Base-by-base conservation (phyloP, 92 coral and sea anemone species). In the Siderastrea siderea region DNA sequence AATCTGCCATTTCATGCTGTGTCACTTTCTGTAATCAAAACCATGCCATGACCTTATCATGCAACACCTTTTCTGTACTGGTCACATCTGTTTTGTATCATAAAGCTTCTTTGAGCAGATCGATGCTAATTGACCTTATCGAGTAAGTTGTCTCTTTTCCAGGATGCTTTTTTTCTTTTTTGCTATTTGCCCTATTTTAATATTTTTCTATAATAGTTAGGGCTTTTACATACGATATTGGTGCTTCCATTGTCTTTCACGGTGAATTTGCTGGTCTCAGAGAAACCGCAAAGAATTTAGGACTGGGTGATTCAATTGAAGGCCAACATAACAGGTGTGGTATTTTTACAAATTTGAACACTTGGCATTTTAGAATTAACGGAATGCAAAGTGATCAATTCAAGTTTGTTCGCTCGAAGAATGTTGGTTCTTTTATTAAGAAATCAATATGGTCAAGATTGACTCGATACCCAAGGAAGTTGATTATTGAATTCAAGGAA, bases 221-320 rank as follows among this genome's bases (percentile, higher is more conserved):
- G 6, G 55, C 55, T 71, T 3, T 47, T 60, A 14, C 15, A 17
- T 55, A 5, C 74, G 74, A 80, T 38, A 16, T 60, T 74, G 51
- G 45, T 53, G 67, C 49, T 80, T 62, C 75, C 45, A 60, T 74
- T 68, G 55, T 65, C 77, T 84, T 84, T 71, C 68, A 72, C 63
- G 84, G 93, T 84, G 89, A 90, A 84, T 84, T 84, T 84, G 85
- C 90, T 79, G 93, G 89, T 77, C 89, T 90, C 16, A 67, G 86
- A 81, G 81, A 90, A 84, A 90, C 90, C 65, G 90, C 86, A 71
- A 90, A 84, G 89, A 84, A 75, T 4, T 78, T 90, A 78, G 93
- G 90, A n/a, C 77, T 84, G 75, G 90, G 93, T 84, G 77, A 90
- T 50, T 84, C 71, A 45, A 84, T 90, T 63, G 86, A 90, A 61